phyloP scores from a whole-genome alignment of 2,888 invertebrate species.

The Euplagia quadripunctaria region DNA sequence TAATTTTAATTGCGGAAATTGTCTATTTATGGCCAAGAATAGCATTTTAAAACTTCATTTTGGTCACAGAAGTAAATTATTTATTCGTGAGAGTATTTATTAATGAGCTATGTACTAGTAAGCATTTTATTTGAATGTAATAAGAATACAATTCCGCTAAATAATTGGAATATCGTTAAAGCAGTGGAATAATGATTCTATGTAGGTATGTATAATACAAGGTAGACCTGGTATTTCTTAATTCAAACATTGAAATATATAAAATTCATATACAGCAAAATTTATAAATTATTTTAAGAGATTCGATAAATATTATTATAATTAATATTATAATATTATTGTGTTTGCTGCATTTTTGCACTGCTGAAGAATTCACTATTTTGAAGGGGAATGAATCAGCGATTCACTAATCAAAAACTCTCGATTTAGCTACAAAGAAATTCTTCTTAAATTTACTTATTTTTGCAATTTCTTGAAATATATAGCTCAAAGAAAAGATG shows the following conservation, averaged over 20 bases:
- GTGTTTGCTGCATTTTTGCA: neutral
- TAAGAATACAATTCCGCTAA: no score
- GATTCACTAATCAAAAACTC: neutral
- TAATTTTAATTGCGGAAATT: neutral
- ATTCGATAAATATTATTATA: neutral
- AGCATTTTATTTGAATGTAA: no score
- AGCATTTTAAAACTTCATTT: constrained; percentile 7
- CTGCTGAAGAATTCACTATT: neutral
- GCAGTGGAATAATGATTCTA: no score
- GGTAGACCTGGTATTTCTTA: neutral
- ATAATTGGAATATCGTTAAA: no score
- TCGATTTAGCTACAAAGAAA: neutral
- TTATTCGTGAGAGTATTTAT: constrained; percentile 4
- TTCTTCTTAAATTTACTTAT: neutral
- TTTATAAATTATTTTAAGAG: neutral
- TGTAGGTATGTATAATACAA: no score
- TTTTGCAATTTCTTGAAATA: neutral
- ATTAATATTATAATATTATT: no score
- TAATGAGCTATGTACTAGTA: neutral
- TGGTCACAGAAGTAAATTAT: constrained; percentile 23
- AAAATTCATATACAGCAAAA: neutral
- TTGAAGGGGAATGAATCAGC: neutral
- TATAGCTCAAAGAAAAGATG: neutral
- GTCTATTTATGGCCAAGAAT: neutral
- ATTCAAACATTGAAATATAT: neutral